Base-by-base conservation (phyloP, 1,140 invertebrate genomes). In the Drosophila arizonae region DNA sequence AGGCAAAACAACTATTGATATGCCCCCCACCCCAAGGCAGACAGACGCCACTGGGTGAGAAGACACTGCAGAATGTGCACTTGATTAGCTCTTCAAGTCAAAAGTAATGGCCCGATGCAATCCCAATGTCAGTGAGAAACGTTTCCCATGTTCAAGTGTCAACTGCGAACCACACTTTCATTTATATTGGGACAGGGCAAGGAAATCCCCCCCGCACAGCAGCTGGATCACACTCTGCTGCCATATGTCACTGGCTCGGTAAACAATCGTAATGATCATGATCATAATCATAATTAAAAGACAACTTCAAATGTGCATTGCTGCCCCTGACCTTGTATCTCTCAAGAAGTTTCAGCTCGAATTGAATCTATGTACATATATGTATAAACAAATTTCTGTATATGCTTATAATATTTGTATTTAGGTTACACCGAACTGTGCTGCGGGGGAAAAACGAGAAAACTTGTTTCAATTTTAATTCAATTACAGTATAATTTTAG, bases 141-240 rank as follows among this genome's bases (percentile, higher is more conserved):
- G 26, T 58, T 41, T 50, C 48, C 50, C 56, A 60, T 54, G 28
- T 52, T 28, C 46, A 61, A 68, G 66, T 54, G 66, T 61, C 65
- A 24, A 13, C 15, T 6, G 51, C 13, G 17, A 3, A 54, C 54
- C 50, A 13, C 57, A 69, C 48, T 46, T 48, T 10, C 56, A 60
- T 54, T 58, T 48, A 9, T 39, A 54, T 24, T 48, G 61, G 15
- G 24, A 3, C 43, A 50, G 17, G 11, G 24, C 48, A 17, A 21
- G 17, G 48, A 33, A 21, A 10, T 24, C 15, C 33, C 15, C 33
- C 36, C 36, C 2, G 36, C 2, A 11, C 36, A 46, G 62, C 62
- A 67, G 56, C 39, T 68, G 70, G 10, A 62, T 11, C 33, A 50
- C 56, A 69, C 56, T 10, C 69, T 55, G 48, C 43, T 13, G 13